Base-by-base conservation (phyloP, 2,797 vertebrate genomes). In the Ficedula albicollis region DNA sequence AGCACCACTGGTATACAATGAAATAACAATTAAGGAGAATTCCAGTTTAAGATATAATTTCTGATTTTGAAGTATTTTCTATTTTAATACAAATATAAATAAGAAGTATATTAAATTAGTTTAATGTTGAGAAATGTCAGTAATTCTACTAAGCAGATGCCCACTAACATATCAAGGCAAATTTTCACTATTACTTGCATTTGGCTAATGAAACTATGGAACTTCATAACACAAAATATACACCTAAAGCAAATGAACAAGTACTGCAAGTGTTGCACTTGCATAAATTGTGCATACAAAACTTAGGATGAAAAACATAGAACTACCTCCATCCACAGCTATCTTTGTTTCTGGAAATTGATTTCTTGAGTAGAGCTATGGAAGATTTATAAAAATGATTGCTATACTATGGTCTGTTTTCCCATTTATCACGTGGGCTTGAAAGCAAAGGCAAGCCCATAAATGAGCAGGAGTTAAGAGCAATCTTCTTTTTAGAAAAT, bases 371-470 rank as follows among this genome's bases (percentile, higher is more conserved):
- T 55, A 82, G 34, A 74, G 48, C 41, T 94, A 92, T 25, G 38
- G 68, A 87, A 95, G 87, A 90, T 78, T 75, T 87, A 58, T 79
- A 90, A 93, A 95, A 89, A 43, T 49, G 73, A 91, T 49, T 90
- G 63, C 49, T 76, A 84, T 54, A 77, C 68, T 86, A 60, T 23
- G 11, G 49, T 87, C 86, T 92, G 41, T 69, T 89, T 93, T 64
- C 73, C 58, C 46, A 75, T 92, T 90, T 83, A 86, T 95, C 92
- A 89, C 34, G 74, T 5, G 29, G 44, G 22, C 52, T 84, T 89
- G 89, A 96, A 95, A 90, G 73, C 41, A 95, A 91, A 95, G 77
- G 77, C 60, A 90, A 87, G 74, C 36, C 80, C 82, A 62, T 77
- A 95, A 95, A 84, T 62, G 29, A 84, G 68, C 41, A 69, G 76